Conservation (phyloP, 1,140 invertebrate genomes). For the Halictus rubicundus region DNA sequence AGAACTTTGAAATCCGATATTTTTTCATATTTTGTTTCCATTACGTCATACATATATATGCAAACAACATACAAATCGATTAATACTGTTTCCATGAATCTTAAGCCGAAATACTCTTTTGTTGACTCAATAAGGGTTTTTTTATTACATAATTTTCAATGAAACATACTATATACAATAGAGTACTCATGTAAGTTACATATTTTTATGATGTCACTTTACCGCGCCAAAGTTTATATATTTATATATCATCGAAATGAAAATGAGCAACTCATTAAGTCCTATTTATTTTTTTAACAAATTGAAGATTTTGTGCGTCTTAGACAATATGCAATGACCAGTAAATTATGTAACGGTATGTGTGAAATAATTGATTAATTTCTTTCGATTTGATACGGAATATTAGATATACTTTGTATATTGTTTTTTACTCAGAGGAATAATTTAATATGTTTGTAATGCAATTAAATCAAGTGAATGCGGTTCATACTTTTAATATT, state of each 20-base stretch:
- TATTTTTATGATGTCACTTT: background rate
- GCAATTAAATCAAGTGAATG: too few relatives aligned
- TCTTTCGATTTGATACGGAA: background rate
- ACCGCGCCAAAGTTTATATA: conserved; percentile 1
- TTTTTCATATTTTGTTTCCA: conserved; percentile 4
- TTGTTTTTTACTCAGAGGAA: background rate
- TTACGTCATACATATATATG: background rate
- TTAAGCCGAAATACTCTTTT: background rate
- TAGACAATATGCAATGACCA: background rate
- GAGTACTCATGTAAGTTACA: background rate
- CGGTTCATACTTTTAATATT: background rate
- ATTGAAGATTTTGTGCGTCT: background rate
- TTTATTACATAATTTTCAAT: conserved; percentile 26
- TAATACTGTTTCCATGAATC: conserved; percentile 21
- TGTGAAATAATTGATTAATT: background rate
- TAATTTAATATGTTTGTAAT: background rate
- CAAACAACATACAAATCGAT: background rate
- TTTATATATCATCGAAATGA: background rate
- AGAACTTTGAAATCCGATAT: conserved; percentile 54
- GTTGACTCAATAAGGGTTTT: conserved; percentile 14
- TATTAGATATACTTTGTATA: background rate
- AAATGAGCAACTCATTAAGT: background rate
- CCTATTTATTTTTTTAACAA: background rate
- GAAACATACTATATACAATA: background rate
- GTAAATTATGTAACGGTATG: background rate